Conservation (phyloP, 2,888 invertebrate genomes). For the Heliconius charithonia region DNA sequence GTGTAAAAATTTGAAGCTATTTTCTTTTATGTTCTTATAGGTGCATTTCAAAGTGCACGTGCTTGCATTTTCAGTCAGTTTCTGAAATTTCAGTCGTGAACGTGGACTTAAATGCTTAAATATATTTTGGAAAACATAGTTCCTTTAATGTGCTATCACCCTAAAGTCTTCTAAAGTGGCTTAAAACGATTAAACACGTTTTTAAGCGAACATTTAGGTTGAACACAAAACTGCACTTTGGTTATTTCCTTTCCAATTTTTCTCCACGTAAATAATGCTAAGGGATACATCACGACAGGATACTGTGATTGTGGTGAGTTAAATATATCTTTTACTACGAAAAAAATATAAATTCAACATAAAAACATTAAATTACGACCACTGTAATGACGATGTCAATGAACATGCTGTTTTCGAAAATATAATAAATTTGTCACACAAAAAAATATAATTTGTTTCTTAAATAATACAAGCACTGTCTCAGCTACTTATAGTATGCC, state of each 20-base stretch:
- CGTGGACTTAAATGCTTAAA: slow-evolving; percentile 44
- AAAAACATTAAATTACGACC: slow-evolving; percentile 1
- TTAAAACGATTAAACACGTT: slow-evolving; percentile 44
- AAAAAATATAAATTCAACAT: slow-evolving; percentile 9
- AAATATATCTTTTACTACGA: slow-evolving; percentile 1
- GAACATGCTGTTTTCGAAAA: slow-evolving; percentile 22
- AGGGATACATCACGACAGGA: slow-evolving; percentile 60
- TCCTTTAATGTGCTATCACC: slow-evolving; percentile 10
- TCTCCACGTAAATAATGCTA: slow-evolving; percentile 55
- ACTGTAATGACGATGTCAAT: slow-evolving; percentile 1
- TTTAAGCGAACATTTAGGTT: slow-evolving; percentile 59
- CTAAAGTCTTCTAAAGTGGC: slow-evolving; percentile 46
- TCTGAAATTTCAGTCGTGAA: slow-evolving; percentile 62
- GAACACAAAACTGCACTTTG: slow-evolving; percentile 63
- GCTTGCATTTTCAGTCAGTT: slow-evolving; percentile 78
- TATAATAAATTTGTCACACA: background rate
- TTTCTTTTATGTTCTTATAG: slow-evolving; percentile 55
- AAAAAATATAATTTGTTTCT: background rate
- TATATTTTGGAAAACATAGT: slow-evolving; percentile 21
- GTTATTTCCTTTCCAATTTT: slow-evolving; percentile 64
- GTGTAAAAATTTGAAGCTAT: slow-evolving; percentile 29
- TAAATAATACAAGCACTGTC: background rate
- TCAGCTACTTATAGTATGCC: background rate
- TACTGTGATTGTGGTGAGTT: slow-evolving; percentile 79
- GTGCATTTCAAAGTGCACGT: slow-evolving; percentile 79